These are phyloP conservation scores for Enteromius thamalakanensis DNA, from an alignment of 2,797 vertebrate genomes.

Conservation along the genomic window DNA sequence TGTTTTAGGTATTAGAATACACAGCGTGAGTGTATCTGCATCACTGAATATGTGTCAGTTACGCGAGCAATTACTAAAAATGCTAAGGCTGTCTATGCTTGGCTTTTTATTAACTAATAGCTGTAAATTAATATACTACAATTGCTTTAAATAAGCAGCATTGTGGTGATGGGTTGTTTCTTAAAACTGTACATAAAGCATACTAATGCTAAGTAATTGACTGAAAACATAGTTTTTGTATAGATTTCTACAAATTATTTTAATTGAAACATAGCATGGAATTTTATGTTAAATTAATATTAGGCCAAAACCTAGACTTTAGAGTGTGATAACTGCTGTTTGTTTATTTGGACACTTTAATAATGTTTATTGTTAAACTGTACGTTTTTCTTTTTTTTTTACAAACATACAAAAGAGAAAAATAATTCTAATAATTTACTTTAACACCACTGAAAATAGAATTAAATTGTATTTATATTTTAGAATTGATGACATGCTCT, in stretches of 20 bases:
- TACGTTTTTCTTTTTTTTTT: background rate
- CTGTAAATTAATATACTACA: no score
- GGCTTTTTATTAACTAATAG: background rate
- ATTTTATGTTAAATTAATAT: background rate
- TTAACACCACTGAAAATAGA: background rate
- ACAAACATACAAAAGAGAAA: background rate
- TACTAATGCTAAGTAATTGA: background rate
- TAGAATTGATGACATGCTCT: background rate
- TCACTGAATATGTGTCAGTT: background rate
- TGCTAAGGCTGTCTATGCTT: background rate
- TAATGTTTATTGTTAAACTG: background rate
- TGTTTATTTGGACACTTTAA: background rate
- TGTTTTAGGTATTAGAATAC: background rate
- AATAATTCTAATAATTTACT: background rate
- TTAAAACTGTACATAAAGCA: background rate
- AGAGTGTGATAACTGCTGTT: background rate
- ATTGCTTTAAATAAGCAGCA: background rate
- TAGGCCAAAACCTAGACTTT: background rate
- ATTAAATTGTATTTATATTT: background rate
- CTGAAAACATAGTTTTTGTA: background rate
- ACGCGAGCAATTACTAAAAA: background rate
- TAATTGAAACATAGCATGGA: background rate
- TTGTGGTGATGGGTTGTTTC: background rate
- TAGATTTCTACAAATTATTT: background rate
- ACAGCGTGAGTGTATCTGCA: background rate